Conservation (phyloP, 2,113 vertebrate genomes). For the Dendrocopos noguchii region DNA sequence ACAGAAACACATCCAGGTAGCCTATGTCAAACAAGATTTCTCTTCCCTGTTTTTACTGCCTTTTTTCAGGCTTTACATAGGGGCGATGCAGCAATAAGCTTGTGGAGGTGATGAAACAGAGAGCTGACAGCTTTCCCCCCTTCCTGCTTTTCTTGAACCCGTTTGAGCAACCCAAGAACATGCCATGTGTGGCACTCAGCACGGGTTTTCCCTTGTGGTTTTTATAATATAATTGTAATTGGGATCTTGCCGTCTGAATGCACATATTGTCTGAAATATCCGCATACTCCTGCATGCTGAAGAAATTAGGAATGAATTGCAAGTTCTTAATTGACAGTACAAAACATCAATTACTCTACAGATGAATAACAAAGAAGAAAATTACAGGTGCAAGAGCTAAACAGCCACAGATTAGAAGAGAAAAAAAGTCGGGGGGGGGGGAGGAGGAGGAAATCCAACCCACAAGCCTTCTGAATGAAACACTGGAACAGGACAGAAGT, state of each 20-base stretch:
- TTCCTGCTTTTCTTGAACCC: neutral
- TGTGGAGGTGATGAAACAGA: neutral
- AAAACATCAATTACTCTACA: constrained; percentile 60
- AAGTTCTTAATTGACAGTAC: constrained; percentile 52
- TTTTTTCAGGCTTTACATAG: neutral
- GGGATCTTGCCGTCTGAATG: neutral
- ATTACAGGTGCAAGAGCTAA: constrained; percentile 61
- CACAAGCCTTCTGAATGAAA: neutral
- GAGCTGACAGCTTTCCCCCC: neutral
- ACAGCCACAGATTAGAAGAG: constrained; percentile 11
- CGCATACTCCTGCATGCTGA: neutral
- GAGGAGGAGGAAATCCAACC: rapidly evolving
- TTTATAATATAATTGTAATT: constrained; percentile 26
- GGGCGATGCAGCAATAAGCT: neutral
- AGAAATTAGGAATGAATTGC: constrained; percentile 43
- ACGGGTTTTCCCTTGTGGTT: neutral
- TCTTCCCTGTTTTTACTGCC: neutral
- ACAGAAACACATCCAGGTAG: neutral
- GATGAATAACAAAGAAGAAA: constrained; percentile 46
- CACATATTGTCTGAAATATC: constrained; percentile 13
- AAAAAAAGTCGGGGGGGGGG: neutral
- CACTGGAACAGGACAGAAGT: neutral
- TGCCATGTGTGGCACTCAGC: neutral
- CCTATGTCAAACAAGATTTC: neutral
- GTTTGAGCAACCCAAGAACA: neutral